These are phyloP conservation scores for Helobdella robusta DNA, from an alignment of 2,888 invertebrate genomes.

Conservation along the genomic window DNA sequence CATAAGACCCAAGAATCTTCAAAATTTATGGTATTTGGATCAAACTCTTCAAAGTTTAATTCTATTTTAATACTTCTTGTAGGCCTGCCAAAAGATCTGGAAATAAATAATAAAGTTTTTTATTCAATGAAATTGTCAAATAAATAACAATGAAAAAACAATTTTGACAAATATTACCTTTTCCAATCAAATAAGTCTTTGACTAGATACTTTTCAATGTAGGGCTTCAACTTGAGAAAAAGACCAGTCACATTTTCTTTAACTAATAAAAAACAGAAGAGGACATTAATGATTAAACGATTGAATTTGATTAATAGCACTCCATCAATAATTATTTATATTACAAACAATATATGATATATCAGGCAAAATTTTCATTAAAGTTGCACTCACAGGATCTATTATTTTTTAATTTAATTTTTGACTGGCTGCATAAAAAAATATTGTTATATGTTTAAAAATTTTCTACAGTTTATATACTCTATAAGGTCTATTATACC, in stretches of 20 bases:
- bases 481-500: no score
- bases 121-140: not conserved
- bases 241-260: conserved; percentile 10
- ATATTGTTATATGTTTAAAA: no score
- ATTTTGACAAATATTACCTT: conserved; percentile 11
- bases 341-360: no score
- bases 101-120: not conserved
- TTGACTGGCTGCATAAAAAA: no score
- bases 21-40: conserved; percentile 63
- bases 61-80: conserved; percentile 69
- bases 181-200: conserved; percentile 20
- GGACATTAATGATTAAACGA: not conserved
- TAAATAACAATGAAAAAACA: not conserved
- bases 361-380: no score
- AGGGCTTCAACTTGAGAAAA: not conserved
- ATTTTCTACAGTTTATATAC: no score
- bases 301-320: not conserved
- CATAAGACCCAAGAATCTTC: conserved; percentile 64
- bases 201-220: not conserved
- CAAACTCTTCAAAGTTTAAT: conserved; percentile 69
- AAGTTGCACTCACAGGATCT: no score
- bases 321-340: not conserved
- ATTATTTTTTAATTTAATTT: no score
- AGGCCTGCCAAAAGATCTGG: conserved; percentile 68
- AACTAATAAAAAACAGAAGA: conserved; percentile 1